A percentile compares a stretch with the other conserved stretches of the same genome.
Conservation (phyloP, 2,888 invertebrate genomes). For the Caenorhabditis sp. region DNA sequence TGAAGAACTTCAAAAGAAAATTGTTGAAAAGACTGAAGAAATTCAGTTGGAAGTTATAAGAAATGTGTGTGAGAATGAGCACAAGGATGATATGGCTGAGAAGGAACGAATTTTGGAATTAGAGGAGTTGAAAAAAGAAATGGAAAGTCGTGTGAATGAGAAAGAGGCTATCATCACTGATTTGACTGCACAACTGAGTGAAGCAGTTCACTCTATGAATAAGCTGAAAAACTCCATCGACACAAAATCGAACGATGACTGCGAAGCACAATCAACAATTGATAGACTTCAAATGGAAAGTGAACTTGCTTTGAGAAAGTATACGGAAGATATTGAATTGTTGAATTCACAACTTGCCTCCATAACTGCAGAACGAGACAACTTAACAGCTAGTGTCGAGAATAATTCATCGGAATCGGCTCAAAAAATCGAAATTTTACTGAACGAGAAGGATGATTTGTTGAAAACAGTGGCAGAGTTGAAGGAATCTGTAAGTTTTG, state of each 20-base stretch:
- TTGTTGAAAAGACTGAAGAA: not conserved
- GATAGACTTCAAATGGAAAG: not conserved
- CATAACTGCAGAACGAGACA: not conserved
- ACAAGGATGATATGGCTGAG: not conserved
- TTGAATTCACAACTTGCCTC: not conserved
- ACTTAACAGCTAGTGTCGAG: too few species aligned
- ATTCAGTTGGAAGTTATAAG: not conserved
- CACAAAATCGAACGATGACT: too few species aligned
- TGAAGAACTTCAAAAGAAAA: not conserved
- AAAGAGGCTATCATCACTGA: not conserved
- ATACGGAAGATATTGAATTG: not conserved
- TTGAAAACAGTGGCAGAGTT: not conserved
- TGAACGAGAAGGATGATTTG: not conserved
- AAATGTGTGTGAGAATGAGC: not conserved
- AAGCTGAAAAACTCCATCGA: too few species aligned
- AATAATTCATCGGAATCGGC: not conserved
- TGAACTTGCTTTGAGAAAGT: not conserved
- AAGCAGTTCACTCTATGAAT: too few species aligned
- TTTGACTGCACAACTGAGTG: not conserved
- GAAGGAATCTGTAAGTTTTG: not conserved
- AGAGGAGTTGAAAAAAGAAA: not conserved
- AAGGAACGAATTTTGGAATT: not conserved
- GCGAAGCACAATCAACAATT: not conserved
- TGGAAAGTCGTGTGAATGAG: too few species aligned
- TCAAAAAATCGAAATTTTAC: not conserved